Evolutionary conservation across 2,888 invertebrate genomes (phyloP), one percentile per base, ranked within the genome.

Genomic region (Beris chalybata): DNA sequence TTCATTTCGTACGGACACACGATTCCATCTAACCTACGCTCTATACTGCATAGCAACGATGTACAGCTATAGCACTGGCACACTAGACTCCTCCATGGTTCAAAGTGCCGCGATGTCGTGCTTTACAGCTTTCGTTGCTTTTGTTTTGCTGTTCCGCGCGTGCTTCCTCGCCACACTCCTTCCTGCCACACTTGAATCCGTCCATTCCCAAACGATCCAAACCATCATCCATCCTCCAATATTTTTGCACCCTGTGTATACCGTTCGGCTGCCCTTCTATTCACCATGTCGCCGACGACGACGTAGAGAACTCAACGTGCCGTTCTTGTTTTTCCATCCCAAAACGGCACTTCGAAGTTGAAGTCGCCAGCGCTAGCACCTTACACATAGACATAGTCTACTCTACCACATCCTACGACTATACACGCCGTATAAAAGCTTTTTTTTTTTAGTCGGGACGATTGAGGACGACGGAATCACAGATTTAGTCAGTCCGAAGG

Each of bases 251-350:
- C 38, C 38, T 5, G 7, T 22, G 22, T 22, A 22, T 38, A 38
- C 38, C 38, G 55, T 56, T 56, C 30, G 29, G 57, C 29, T 13
- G 55, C 61, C 45, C 43, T 56, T 68, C 56, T 65, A 64, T 55
- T 67, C 67, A 52, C 52, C 12, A 48, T 52, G 53, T 44, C 59
- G 58, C 61, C 68, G 55, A 56, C 63, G 66, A 69, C 70, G 63
- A 64, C 48, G 63, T 44, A 43, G 52, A 64, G 63, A 54, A 69
- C 75, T 74, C 75, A 76, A 76, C 76, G 77, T 77, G 77, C 78
- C 76, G 76, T 73, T 74, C 76, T 74, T 73, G 74, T 74, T 73
- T 74, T 72, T 73, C 22, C 71, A 74, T 74, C 74, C 75, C 69
- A 65, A 63, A 47, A 64, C 64, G 64, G 61, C 67, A 73, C 70